Evolutionary conservation across 2,797 vertebrate genomes (phyloP), one percentile per base, ranked within the genome.

Genomic region (Erethizon dorsatum): DNA sequence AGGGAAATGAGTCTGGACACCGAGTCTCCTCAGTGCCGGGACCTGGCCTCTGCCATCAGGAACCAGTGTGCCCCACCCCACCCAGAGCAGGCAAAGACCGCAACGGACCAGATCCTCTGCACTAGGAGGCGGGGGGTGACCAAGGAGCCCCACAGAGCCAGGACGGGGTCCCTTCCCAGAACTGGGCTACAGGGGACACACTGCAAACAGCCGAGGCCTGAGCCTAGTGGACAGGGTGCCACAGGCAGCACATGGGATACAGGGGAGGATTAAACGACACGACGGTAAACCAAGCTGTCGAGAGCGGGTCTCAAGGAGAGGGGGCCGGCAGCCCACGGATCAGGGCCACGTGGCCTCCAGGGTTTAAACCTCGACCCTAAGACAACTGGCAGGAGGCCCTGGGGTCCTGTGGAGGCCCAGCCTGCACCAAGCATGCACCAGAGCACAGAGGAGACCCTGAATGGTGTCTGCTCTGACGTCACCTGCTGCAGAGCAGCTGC

Each of bases 281-380:
- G 56, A 22, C 41, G 22, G 33, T 18, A 26, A 47, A 10, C 12
- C 15, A 31, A 22, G 18, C 18, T 26, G 9, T 6, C 54, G 28
- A 91, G 65, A 37, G 26, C 5, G 11, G 5, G 54, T 33, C 52
- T 5, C 52, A 41, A 3, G n/a, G 10, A 45, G n/a, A 37, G 50
- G 24, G 1, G 0, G 14, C 45, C n/a, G 45, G 17, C 2, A 0
- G 28, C 61, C 61, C 37, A n/a, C 5, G 0, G 6, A 20, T 14
- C 88, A 45, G 13, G 2, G 63, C 20, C 61, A 41, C 1, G 0
- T 17, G n/a, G 4, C 28, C 26, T 67, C 14, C 2, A 22, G 26
- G 71, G 24, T 15, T 65, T 45, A 45, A 9, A 45, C 18, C 28
- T 24, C 10, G 12, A 56, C 63, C 61, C 37, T 33, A n/a, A 50